phyloP scores from a whole-genome alignment of 2,797 vertebrate genomes.

The Notoglanidium macrostoma region DNA sequence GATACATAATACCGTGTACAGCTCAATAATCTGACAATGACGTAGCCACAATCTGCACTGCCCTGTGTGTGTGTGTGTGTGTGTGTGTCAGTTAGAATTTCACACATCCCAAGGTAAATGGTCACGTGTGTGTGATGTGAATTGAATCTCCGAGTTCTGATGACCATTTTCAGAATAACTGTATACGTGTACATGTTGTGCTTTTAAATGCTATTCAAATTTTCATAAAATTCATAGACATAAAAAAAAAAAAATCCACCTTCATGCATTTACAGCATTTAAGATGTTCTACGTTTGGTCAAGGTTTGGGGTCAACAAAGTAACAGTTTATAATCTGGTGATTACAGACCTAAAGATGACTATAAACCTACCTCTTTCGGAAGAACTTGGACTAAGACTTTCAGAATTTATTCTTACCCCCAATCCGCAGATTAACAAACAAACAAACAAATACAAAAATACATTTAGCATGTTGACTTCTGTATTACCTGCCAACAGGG shows the following conservation, averaged over 20 bases:
- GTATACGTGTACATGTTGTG: background rate
- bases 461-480: no score
- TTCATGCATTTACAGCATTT: background rate
- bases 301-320: background rate
- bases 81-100: background rate
- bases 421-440: no score
- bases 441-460: no score
- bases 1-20: slow-evolving; percentile 28
- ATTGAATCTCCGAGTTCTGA: background rate
- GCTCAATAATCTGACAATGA: slow-evolving; percentile 42
- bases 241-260: background rate
- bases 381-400: no score
- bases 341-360: no score
- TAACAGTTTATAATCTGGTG: no score
- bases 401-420: no score
- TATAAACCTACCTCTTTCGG: no score
- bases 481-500: no score
- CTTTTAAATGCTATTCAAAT: background rate
- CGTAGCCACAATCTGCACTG: slow-evolving; percentile 31
- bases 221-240: background rate
- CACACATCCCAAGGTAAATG: background rate
- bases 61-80: slow-evolving; percentile 32
- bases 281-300: background rate
- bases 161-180: background rate
- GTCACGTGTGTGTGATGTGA: background rate